Conservation (phyloP, 2,113 vertebrate genomes). For the Neodontobutis hainanensis region DNA sequence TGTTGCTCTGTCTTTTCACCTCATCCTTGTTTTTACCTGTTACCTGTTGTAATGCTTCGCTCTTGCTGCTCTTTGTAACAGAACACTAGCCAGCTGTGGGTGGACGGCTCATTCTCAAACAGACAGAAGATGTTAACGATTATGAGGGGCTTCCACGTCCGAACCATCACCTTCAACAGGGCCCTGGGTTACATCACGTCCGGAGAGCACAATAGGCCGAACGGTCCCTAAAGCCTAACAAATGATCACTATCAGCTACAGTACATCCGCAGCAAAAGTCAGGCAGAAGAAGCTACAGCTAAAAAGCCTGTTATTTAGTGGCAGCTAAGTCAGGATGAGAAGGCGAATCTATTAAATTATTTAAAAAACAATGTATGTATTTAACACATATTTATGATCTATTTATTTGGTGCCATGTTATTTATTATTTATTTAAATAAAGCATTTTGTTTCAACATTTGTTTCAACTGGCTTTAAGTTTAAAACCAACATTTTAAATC, state of each 20-base stretch:
- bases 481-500: too few species aligned
- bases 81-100: constrained; percentile 1
- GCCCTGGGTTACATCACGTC: constrained; percentile 78
- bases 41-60: background rate
- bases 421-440: constrained; percentile 67
- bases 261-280: background rate
- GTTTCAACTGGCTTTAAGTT: too few species aligned
- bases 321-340: background rate
- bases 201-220: constrained; percentile 62
- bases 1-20: constrained; percentile 14
- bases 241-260: constrained; percentile 17
- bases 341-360: too few species aligned
- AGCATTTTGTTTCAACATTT: constrained; percentile 29
- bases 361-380: constrained; percentile 22
- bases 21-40: background rate
- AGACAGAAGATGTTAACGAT: constrained; percentile 76
- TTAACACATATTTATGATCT: constrained; percentile 50
- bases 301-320: background rate
- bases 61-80: constrained; percentile 9
- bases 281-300: constrained; percentile 40
- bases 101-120: constrained; percentile 36
- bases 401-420: constrained; percentile 62
- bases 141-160: constrained; percentile 81
- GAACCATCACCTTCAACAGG: constrained; percentile 83
- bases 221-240: background rate